Evolutionary conservation across 2,797 vertebrate species (phyloP), one percentile per base, ranked within the genome.

Genomic region (Danio choprae): DNA sequence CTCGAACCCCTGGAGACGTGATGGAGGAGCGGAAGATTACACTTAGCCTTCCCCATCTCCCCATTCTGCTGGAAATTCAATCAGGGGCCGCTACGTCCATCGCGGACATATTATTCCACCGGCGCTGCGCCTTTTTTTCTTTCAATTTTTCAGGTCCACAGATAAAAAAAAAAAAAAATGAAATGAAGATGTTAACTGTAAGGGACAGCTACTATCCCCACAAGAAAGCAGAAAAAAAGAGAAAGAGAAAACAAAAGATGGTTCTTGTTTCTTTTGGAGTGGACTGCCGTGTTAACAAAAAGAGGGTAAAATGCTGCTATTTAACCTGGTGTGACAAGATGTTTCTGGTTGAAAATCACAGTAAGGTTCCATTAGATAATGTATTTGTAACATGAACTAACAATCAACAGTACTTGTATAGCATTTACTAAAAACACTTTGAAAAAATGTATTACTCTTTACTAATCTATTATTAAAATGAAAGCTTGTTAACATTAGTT

Each of bases 161-260:
- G 76, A 79, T 77, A 72, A 38, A 68, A 56, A 56, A 51, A 51
- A 18, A 56, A 51, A 51, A 41, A 55, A 78, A 69, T 51, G 11
- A 74, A 83, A 83, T 74, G 69, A 78, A 79, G 76, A 83, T 62
- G 62, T 59, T 74, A 74, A 69, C 68, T 67, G 46, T 36, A 65
- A 41, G 62, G 75, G 69, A 79, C 75, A 79, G 68, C 60, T 16
- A 58, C 70, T 73, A 70, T 65, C 41, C 69, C 50, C 60, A 40
- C 13, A 70, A 70, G 65, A 70, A 60, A 60, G 29, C 16, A 40
- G 7, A 46, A 78, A 69, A 12, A 58, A 78, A 60, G 74, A 5
- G 16, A 59, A 68, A 16, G 29, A 12, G 12, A 38, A 70, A 53
- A 70, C 67, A 68, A 68, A 58, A 65, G 62, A 67, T 67, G 3